phyloP scores from a whole-genome alignment of 2,797 vertebrate species.

The Cynopterus sphinx region DNA sequence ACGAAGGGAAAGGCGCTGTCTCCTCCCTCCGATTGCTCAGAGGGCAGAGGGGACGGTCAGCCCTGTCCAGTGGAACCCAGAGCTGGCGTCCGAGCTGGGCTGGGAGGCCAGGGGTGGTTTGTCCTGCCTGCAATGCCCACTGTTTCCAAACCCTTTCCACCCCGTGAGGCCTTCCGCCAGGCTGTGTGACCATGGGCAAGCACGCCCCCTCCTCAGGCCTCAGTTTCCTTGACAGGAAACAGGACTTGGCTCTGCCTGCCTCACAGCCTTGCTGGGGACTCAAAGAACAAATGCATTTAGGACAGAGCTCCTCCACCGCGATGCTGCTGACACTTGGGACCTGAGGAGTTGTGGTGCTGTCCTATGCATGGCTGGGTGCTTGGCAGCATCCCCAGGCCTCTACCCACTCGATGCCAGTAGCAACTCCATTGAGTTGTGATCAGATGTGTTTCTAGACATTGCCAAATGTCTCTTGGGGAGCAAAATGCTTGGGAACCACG shows the following conservation, averaged over 20 bases:
- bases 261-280: neutral
- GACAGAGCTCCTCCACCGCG: neutral
- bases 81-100: neutral
- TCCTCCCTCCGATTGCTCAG: neutral
- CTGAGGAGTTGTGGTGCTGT: fast-evolving
- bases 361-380: fast-evolving
- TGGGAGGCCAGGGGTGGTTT: neutral
- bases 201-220: fast-evolving
- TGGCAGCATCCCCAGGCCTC: neutral
- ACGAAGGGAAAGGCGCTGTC: neutral
- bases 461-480: neutral
- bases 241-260: neutral
- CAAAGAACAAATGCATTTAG: fast-evolving
- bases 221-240: neutral
- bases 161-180: neutral
- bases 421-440: neutral
- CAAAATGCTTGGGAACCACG: neutral
- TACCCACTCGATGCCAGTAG: neutral
- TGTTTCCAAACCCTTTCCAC: neutral
- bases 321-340: fast-evolving
- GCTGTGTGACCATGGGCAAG: neutral
- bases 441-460: neutral
- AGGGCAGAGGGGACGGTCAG: neutral
- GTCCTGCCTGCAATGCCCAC: neutral
- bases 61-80: neutral